These are phyloP conservation scores for Atherix ibis DNA, from an alignment of 2,888 invertebrate species.

Conservation along the genomic window DNA sequence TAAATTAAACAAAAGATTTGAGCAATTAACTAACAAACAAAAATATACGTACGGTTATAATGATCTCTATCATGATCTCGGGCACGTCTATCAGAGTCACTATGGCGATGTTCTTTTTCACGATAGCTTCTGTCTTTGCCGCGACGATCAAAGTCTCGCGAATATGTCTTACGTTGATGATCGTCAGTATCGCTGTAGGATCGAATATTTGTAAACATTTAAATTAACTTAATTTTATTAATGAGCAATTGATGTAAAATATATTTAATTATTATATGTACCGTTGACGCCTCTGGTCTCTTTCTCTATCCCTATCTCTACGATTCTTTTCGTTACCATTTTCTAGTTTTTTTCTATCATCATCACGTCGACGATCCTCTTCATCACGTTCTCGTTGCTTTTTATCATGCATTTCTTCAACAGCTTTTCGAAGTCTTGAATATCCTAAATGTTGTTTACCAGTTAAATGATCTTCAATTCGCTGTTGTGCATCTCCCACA, in stretches of 20 bases:
- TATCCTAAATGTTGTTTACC: conserved; percentile 97
- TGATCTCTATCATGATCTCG: conserved; percentile 6
- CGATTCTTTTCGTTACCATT: conserved; percentile 25
- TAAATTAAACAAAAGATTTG: no score
- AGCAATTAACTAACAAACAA: no score
- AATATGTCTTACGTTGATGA: no score
- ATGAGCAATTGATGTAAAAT: no score
- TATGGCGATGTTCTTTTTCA: conserved; percentile 13
- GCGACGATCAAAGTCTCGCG: conserved; percentile 10
- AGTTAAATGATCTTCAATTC: conserved; percentile 94
- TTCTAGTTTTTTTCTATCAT: conserved; percentile 19
- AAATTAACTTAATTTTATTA: no score
- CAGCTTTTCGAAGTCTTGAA: conserved; percentile 50
- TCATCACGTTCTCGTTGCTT: conserved; percentile 46
- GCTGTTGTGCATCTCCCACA: conserved; percentile 93
- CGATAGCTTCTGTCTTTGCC: conserved; percentile 12
- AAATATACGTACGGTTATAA: no score
- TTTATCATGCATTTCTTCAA: conserved; percentile 46
- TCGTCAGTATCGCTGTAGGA: no score
- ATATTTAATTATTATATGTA: no score
- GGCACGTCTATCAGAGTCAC: neutral
- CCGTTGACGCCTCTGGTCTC: conserved; percentile 8
- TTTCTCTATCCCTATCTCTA: conserved; percentile 12
- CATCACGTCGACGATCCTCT: conserved; percentile 31
- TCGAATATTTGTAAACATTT: no score